Conservation (phyloP, 2,888 invertebrate genomes). For the Microctonus aethiopoides region DNA sequence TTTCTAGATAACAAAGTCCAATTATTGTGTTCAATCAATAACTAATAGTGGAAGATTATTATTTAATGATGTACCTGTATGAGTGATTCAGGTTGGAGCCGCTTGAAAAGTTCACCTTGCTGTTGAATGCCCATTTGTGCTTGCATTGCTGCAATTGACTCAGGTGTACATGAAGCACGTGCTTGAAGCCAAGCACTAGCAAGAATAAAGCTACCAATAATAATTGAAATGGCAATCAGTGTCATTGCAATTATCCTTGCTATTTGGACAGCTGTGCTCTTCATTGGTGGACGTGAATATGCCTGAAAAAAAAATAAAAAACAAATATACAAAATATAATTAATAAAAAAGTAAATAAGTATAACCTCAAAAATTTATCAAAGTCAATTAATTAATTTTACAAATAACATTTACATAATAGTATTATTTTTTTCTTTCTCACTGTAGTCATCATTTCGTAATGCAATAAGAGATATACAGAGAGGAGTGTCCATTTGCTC, state of each 20-base stretch:
- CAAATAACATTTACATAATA: too few relatives aligned
- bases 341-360: too few relatives aligned
- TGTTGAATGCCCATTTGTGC: slow-evolving; percentile 69
- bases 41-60: background rate
- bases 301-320: slow-evolving; percentile 71
- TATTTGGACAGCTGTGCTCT: slow-evolving; percentile 84
- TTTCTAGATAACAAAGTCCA: background rate
- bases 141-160: slow-evolving; percentile 62
- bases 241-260: slow-evolving; percentile 87
- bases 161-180: slow-evolving; percentile 76
- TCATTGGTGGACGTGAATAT: slow-evolving; percentile 75
- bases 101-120: slow-evolving; percentile 72
- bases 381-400: too few relatives aligned
- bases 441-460: background rate
- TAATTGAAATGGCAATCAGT: slow-evolving; percentile 82
- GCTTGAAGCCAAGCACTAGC: slow-evolving; percentile 87
- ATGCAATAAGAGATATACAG: background rate
- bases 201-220: slow-evolving; percentile 84
- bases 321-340: background rate
- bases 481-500: background rate
- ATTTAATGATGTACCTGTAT: slow-evolving; percentile 70
- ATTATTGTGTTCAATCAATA: background rate
- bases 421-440: background rate
- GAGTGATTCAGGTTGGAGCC: slow-evolving; percentile 73
- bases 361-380: too few relatives aligned